These are phyloP conservation scores for Pangasius djambal DNA, from an alignment of 2,797 vertebrate genomes.

Conservation along the genomic window DNA sequence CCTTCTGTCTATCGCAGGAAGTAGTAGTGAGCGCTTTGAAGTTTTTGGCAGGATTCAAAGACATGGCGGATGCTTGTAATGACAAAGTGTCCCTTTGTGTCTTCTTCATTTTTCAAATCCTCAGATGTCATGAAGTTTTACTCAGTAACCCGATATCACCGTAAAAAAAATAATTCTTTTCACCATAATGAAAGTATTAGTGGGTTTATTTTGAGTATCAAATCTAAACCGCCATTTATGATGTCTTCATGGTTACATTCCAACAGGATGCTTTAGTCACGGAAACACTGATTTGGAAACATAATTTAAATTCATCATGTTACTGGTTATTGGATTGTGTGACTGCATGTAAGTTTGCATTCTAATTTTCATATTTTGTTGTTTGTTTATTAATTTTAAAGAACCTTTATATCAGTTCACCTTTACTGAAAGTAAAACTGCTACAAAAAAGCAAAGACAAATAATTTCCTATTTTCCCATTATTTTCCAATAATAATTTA, in stretches of 20 bases:
- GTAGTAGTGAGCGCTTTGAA: slow-evolving; percentile 42
- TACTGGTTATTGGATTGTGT: not conserved
- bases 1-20: slow-evolving; percentile 39
- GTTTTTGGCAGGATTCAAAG: not conserved
- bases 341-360: not conserved
- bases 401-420: not conserved
- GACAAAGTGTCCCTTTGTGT: not conserved
- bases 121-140: not conserved
- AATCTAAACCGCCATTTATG: not conserved
- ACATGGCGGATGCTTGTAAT: not conserved
- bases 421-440: not conserved
- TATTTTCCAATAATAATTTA: not conserved
- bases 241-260: not conserved
- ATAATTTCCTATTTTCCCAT: no score
- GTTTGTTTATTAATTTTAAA: not conserved
- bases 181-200: not conserved
- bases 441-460: not conserved
- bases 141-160: not conserved
- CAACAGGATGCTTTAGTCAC: not conserved
- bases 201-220: not conserved
- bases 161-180: not conserved
- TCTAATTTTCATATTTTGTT: not conserved
- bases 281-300: not conserved
- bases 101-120: not conserved
- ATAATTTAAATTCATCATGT: not conserved